A percentile compares a stretch with the other conserved stretches of the same genome.
Evolutionary conservation across 2,888 invertebrate species (phyloP).

Genomic region (Pyrochroa serraticornis): DNA sequence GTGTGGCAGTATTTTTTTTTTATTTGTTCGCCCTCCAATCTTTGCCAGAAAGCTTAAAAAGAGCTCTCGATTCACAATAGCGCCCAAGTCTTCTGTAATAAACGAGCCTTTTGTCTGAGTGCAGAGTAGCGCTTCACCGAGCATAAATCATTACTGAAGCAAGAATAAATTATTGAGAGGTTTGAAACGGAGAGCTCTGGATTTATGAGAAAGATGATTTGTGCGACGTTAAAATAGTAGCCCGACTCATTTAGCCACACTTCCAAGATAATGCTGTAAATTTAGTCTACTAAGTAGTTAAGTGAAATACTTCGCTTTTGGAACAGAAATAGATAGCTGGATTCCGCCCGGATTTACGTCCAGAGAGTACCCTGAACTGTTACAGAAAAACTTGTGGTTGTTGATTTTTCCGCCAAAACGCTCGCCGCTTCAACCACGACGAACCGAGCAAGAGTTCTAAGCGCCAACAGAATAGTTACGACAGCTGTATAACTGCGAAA

Average conservation of each 20-base stretch:
- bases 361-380: background rate
- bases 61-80: conserved; percentile 14
- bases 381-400: background rate
- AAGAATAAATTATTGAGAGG: conserved; percentile 22
- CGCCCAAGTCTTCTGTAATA: background rate
- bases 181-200: conserved; percentile 11
- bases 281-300: conserved; percentile 26
- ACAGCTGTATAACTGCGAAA: background rate
- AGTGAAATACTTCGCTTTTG: conserved; percentile 22
- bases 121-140: conserved; percentile 13
- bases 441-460: background rate
- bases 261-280: conserved; percentile 26
- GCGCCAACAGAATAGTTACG: background rate
- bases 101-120: conserved; percentile 16
- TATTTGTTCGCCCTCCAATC: conserved; percentile 2
- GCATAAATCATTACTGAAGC: conserved; percentile 22
- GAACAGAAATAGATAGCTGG: conserved; percentile 23
- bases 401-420: too few relatives aligned
- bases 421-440: background rate
- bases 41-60: conserved; percentile 13
- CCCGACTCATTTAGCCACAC: conserved; percentile 25
- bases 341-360: background rate
- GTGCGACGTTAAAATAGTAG: conserved; percentile 25
- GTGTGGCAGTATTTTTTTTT: conserved; percentile 9
- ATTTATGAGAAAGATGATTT: conserved; percentile 29